Conservation (phyloP, 1,140 invertebrate genomes). For the Saccostrea cuccullata region DNA sequence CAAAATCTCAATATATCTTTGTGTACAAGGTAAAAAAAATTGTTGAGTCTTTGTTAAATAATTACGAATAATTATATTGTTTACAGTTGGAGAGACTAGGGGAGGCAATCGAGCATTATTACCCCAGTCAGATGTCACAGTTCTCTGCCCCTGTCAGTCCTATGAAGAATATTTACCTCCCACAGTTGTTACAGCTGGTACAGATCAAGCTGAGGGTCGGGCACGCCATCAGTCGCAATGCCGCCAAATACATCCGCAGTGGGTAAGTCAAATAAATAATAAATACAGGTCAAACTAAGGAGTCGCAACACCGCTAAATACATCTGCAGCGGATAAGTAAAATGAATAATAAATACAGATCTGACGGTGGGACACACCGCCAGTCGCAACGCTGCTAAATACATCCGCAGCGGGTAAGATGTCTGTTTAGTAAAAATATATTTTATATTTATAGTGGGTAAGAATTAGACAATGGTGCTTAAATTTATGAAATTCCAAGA, state of each 20-base stretch:
- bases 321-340: too few relatives aligned
- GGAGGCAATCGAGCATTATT: slow-evolving; percentile 73
- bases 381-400: too few relatives aligned
- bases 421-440: too few relatives aligned
- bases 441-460: too few relatives aligned
- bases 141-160: slow-evolving; percentile 69
- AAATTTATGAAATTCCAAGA: too few relatives aligned
- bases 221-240: slow-evolving; percentile 72
- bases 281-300: slow-evolving; percentile 72
- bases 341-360: too few relatives aligned
- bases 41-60: too few relatives aligned
- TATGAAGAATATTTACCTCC: slow-evolving; percentile 73
- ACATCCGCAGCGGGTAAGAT: too few relatives aligned
- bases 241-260: slow-evolving; percentile 64
- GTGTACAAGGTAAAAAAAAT: too few relatives aligned
- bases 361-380: too few relatives aligned
- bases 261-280: slow-evolving; percentile 55
- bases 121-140: slow-evolving; percentile 60
- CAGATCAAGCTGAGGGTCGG: slow-evolving; percentile 76
- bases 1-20: too few relatives aligned
- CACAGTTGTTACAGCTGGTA: slow-evolving; percentile 67
- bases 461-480: too few relatives aligned
- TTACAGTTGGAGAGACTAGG: slow-evolving; percentile 74
- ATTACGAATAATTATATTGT: neutral
- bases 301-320: slow-evolving; percentile 65